phyloP scores from a whole-genome alignment of 2,113 vertebrate species.

The Neolamprologus cancellatus region DNA sequence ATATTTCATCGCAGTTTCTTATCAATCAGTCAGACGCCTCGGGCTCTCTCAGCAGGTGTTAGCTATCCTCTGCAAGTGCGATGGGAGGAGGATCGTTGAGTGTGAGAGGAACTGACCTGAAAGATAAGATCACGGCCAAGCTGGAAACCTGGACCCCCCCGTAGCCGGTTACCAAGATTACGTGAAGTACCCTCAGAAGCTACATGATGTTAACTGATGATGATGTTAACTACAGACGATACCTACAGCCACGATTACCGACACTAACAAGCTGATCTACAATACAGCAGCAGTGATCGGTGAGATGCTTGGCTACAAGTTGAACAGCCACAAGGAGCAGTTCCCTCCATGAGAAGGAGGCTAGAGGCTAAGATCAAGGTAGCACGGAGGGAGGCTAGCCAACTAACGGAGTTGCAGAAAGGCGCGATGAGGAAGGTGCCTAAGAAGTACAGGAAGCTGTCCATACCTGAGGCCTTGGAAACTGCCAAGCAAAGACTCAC shows the following conservation, averaged over 20 bases:
- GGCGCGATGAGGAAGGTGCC: background rate
- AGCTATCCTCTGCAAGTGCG: background rate
- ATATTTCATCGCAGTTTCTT: background rate
- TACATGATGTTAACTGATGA: background rate
- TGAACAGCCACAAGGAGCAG: background rate
- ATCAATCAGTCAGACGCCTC: background rate
- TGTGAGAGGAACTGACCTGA: background rate
- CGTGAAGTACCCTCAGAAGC: rapidly evolving
- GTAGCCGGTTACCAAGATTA: background rate
- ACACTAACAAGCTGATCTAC: background rate
- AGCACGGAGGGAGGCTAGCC: rapidly evolving
- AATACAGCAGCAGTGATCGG: rapidly evolving
- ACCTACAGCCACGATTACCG: rapidly evolving
- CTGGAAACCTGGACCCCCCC: background rate
- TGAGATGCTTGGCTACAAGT: background rate
- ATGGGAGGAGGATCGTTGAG: background rate
- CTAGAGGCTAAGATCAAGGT: rapidly evolving
- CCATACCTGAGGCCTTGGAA: background rate
- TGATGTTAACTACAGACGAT: rapidly evolving
- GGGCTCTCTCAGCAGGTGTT: background rate
- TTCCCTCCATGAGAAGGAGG: background rate
- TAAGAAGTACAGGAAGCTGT: too few relatives aligned
- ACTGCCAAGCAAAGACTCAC: background rate
- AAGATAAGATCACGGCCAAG: background rate
- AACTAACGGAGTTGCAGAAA: background rate